phyloP scores from a whole-genome alignment of 1,140 invertebrate species.

The Apocrypta bakeri region DNA sequence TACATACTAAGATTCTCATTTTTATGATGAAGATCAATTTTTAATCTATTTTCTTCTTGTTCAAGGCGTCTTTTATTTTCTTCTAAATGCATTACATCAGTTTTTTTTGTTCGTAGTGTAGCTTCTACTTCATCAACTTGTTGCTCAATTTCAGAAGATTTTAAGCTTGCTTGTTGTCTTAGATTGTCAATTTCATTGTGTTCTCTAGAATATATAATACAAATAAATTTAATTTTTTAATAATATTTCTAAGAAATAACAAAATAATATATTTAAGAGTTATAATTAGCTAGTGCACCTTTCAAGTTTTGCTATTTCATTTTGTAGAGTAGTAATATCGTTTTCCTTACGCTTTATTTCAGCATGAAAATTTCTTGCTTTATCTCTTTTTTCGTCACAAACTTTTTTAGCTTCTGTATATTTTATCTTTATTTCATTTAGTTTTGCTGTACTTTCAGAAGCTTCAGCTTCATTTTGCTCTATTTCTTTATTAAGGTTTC shows the following conservation, averaged over 20 bases:
- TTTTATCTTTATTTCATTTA: conserved; percentile 53
- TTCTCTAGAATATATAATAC: conserved; percentile 49
- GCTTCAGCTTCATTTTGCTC: conserved; percentile 55
- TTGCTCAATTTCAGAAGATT: conserved; percentile 58
- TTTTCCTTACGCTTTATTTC: conserved; percentile 58
- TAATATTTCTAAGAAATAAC: conserved; percentile 14
- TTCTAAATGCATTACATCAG: conserved; percentile 72
- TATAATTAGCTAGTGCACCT: conserved; percentile 52
- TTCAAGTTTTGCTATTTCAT: conserved; percentile 64
- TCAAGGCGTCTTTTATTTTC: conserved; percentile 65
- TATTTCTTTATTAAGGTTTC: conserved; percentile 57
- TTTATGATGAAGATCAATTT: conserved; percentile 61
- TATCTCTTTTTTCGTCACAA: conserved; percentile 53
- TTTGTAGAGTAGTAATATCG: conserved; percentile 59
- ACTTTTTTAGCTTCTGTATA: conserved; percentile 51
- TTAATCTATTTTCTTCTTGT: conserved; percentile 65
- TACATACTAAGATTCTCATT: conserved; percentile 64
- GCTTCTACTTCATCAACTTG: conserved; percentile 70
- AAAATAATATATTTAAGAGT: conserved; percentile 35
- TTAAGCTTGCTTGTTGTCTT: conserved; percentile 54
- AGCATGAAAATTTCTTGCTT: conserved; percentile 46
- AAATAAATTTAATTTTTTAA: conserved; percentile 40
- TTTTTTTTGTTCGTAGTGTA: conserved; percentile 70
- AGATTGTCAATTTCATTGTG: conserved; percentile 54
- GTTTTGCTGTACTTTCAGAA: conserved; percentile 41